Conservation (phyloP, 2,113 vertebrate species). For the Vidua chalybeata region DNA sequence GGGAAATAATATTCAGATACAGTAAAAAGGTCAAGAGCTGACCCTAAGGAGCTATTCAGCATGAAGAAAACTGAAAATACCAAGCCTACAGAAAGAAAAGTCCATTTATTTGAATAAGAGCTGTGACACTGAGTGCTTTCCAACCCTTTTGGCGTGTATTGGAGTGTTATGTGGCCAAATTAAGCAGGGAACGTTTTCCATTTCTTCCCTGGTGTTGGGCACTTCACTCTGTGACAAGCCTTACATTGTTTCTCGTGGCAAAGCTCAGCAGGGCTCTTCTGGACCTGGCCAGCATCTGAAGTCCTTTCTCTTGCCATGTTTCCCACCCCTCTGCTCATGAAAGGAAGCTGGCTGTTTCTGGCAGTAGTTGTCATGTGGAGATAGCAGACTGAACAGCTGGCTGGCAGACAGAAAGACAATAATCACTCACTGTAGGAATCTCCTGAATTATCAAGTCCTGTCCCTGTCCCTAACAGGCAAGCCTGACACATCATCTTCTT, state of each 20-base stretch:
- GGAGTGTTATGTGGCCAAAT: not conserved
- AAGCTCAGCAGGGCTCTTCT: not conserved
- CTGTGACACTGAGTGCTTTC: not conserved
- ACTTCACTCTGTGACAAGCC: rapidly evolving
- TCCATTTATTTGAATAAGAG: not conserved
- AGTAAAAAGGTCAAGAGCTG: not conserved
- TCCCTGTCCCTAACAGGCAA: not conserved
- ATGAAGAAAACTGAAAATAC: not conserved
- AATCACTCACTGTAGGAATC: not conserved
- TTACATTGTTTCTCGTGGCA: not conserved
- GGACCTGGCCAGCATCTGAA: not conserved
- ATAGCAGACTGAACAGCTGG: not conserved
- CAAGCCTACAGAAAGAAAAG: not conserved
- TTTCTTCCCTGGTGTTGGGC: not conserved
- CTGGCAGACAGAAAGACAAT: not conserved
- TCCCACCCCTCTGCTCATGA: not conserved
- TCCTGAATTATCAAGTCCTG: not conserved
- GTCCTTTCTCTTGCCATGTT: not conserved
- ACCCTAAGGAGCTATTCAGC: not conserved
- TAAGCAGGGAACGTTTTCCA: not conserved
- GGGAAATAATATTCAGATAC: not conserved
- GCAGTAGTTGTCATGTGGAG: not conserved
- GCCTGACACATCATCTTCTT: not conserved
- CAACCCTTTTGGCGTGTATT: not conserved
- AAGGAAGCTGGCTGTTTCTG: not conserved